Evolutionary conservation across 2,113 vertebrate genomes (phyloP), one percentile per base, ranked within the genome.

Genomic region (Emydura subglobosa): DNA sequence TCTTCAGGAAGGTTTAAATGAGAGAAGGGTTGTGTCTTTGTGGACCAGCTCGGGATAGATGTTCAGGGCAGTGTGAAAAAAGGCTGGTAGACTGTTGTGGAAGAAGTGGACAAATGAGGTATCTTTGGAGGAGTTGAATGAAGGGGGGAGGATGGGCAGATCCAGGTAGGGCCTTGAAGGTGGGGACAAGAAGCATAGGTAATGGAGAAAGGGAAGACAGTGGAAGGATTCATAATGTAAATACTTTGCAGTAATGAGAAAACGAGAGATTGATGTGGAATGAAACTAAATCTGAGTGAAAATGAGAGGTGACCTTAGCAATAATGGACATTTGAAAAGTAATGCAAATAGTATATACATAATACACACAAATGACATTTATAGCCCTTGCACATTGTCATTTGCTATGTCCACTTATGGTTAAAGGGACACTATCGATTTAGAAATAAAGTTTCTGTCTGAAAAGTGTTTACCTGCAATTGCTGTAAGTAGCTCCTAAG

Each of bases 151-250:
- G 3, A 4, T 9, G 10, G 50, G 82, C 5, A 39, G 27, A 59
- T 31, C 57, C 27, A 31, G 6, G 12, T 61, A 61, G 27, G 57
- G 25, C 27, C 27, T 61, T 57, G 24, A 57, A 57, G 55, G 25
- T 11, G 55, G 10, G 24, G 24, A 7, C 55, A 54, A 91, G 12
- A 42, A 29, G n/a, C 25, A 3, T 13, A 4, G 79, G 61, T 81
- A 34, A 25, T 27, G 74, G 29, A 24, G 79, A 55, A 49, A 0
- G 0, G 10, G 24, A 49, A 42, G 76, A 27, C 21, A 79, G 5
- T 31, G 10, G 3, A 49, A 68, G 12, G 0, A 2, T 59, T 53
- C 13, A 6, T 25, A 1, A 1, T 2, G 4, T 44, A 25, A 22
- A 16, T 86, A 2, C 1, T 0, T 31, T 79, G 72, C 57, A 72